Evolutionary conservation across 2,888 invertebrate species (phyloP).

Genomic region (Papilio protenor): DNA sequence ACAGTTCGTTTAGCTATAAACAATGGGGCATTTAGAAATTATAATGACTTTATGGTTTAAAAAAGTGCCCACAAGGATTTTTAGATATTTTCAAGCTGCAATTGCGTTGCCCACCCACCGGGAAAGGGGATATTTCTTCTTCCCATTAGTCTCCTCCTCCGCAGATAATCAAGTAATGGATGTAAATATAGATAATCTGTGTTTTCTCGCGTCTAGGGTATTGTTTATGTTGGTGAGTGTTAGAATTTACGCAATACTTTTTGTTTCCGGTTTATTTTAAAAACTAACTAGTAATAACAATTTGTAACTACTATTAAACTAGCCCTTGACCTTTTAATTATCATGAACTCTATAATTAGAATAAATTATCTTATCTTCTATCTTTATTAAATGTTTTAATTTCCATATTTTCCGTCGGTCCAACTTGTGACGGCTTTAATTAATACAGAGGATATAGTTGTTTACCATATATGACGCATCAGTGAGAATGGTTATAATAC

Average conservation of each 20-base stretch:
- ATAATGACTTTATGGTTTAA: not conserved
- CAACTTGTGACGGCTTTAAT: not conserved
- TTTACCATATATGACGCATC: not conserved
- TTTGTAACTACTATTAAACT: not conserved
- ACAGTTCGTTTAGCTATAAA: not conserved
- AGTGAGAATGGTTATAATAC: not conserved
- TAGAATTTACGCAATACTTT: not conserved
- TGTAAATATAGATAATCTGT: too few relatives aligned
- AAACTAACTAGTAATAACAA: not conserved
- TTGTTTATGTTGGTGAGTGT: constrained; percentile 20
- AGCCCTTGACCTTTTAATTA: not conserved
- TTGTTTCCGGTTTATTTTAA: constrained; percentile 11
- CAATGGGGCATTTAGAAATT: not conserved
- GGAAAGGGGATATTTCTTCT: too few relatives aligned
- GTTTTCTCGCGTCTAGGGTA: not conserved
- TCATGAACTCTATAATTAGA: not conserved
- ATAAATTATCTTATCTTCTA: not conserved
- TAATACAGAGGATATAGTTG: not conserved
- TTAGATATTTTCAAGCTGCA: too few relatives aligned
- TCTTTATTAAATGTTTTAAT: not conserved
- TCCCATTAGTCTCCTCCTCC: too few relatives aligned
- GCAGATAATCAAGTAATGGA: too few relatives aligned
- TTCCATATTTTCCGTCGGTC: not conserved
- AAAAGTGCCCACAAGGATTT: too few relatives aligned
- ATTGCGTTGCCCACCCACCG: too few relatives aligned